Conservation (phyloP, 92 coral and sea anemone genomes). For the Virgularia gustaviana region DNA sequence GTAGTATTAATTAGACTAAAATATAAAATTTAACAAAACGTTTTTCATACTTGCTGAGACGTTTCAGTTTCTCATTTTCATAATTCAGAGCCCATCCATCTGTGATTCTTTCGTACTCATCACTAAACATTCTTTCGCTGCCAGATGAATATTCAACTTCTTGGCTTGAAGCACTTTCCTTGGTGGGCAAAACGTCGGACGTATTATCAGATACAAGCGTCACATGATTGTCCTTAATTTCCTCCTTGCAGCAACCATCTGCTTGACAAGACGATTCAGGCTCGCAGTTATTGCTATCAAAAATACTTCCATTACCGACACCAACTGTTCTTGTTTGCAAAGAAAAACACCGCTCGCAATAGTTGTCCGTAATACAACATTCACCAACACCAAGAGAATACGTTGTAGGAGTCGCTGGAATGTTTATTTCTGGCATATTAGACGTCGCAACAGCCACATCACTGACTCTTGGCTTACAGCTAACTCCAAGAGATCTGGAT, state of each 20-base stretch:
- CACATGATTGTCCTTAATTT: too few species aligned
- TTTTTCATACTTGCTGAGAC: conserved; percentile 4
- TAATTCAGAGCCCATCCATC: conserved; percentile 1
- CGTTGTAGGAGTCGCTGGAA: conserved; percentile 60
- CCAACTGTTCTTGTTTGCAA: conserved; percentile 71
- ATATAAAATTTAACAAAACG: too few species aligned
- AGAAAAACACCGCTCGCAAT: conserved; percentile 82
- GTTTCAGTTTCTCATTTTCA: neutral
- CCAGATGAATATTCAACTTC: neutral
- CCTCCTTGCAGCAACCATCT: too few species aligned
- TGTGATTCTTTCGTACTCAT: conserved; percentile 30
- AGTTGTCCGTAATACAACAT: conserved; percentile 81
- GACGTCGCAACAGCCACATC: conserved; percentile 15
- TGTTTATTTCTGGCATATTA: conserved; percentile 51
- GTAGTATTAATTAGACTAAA: too few species aligned
- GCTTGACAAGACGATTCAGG: neutral
- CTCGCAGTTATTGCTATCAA: conserved; percentile 15
- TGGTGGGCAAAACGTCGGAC: neutral
- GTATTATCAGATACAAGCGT: neutral
- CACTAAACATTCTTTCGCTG: conserved; percentile 20
- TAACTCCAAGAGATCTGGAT: conserved; percentile 70
- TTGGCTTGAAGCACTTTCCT: neutral
- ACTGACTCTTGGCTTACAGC: conserved; percentile 20
- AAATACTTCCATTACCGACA: conserved; percentile 63
- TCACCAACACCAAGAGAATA: conserved; percentile 80